These are phyloP conservation scores for Phaethon lepturus DNA, from an alignment of 2,113 vertebrate genomes.

Conservation along the genomic window DNA sequence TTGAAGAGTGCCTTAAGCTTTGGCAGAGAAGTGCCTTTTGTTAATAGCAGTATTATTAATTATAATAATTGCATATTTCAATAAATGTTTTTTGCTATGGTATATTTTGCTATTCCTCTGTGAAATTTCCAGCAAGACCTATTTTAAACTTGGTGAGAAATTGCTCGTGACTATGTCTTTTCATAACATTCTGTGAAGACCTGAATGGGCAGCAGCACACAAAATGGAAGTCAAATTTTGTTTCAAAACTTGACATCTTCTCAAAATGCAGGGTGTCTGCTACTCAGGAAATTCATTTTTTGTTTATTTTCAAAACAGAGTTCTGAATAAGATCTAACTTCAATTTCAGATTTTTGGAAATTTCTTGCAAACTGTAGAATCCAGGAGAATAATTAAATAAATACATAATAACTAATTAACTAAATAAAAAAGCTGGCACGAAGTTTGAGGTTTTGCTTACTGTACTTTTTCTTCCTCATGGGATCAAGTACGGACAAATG, in stretches of 20 bases:
- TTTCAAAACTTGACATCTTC: neutral
- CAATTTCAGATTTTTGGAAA: neutral
- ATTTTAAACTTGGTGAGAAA: neutral
- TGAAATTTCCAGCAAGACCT: neutral
- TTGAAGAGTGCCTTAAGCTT: slow-evolving; percentile 10
- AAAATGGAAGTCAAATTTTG: neutral
- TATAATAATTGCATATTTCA: slow-evolving; percentile 31
- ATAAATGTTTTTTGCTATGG: neutral
- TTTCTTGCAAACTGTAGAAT: neutral
- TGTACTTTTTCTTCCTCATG: neutral
- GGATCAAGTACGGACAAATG: neutral
- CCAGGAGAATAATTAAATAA: neutral
- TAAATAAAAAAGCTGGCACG: neutral
- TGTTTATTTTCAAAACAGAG: neutral
- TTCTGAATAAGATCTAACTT: neutral
- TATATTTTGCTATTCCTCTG: neutral
- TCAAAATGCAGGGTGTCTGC: neutral
- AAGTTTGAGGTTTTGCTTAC: neutral
- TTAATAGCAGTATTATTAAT: slow-evolving; percentile 32
- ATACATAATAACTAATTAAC: neutral
- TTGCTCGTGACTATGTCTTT: neutral
- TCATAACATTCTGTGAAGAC: neutral
- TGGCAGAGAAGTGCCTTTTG: slow-evolving; percentile 4
- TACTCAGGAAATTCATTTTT: neutral
- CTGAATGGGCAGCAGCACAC: neutral